Evolutionary conservation across 2,113 vertebrate genomes (phyloP).

Genomic region (Oryzias celebensis): DNA sequence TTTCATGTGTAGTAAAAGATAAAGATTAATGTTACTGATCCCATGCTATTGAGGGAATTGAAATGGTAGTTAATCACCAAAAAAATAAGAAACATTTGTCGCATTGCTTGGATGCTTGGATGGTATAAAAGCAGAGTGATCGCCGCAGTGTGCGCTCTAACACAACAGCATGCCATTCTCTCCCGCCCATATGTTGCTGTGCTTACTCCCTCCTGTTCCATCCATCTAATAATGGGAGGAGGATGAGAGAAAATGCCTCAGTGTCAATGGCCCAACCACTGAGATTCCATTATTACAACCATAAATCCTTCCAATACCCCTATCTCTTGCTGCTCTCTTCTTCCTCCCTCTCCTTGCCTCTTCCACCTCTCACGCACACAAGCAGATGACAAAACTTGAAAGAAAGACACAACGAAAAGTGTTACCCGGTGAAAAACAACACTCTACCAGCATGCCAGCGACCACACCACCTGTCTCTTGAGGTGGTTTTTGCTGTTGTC

Average conservation of each 20-base stretch:
- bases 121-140: constrained; percentile 26
- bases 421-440: constrained; percentile 46
- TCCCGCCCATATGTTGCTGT: constrained; percentile 50
- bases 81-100: constrained; percentile 14
- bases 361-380: constrained; percentile 11
- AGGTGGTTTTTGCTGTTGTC: constrained; percentile 40
- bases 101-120: not conserved
- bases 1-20: not conserved
- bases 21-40: constrained; percentile 2
- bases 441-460: constrained; percentile 33
- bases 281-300: constrained; percentile 70
- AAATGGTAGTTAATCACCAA: constrained; percentile 9
- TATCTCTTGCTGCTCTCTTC: constrained; percentile 1
- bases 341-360: not conserved
- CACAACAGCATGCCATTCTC: constrained; percentile 31
- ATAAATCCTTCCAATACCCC: constrained; percentile 64
- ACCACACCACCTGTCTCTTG: constrained; percentile 35
- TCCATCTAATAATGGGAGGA: constrained; percentile 65
- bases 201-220: constrained; percentile 52
- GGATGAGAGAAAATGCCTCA: constrained; percentile 66
- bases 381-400: constrained; percentile 27
- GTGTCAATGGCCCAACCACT: constrained; percentile 60
- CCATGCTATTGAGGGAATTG: not conserved
- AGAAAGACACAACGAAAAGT: constrained; percentile 12
- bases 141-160: constrained; percentile 14